phyloP scores from a whole-genome alignment of 2,888 invertebrate species.

The Spilarctia lutea region DNA sequence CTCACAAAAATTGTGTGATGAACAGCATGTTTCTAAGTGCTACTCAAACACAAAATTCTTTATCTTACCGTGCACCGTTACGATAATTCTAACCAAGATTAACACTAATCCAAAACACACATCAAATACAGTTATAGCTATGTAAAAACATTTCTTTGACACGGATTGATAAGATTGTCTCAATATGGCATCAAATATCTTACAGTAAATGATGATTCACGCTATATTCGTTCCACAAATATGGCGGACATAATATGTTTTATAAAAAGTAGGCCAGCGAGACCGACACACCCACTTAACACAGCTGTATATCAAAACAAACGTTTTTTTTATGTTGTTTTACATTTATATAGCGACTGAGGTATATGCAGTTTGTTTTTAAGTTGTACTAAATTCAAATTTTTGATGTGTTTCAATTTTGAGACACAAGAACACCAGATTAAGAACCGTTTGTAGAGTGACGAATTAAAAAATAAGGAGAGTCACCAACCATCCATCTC shows the following conservation, averaged over 20 bases:
- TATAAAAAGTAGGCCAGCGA: conserved; percentile 27
- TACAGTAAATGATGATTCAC: conserved; percentile 2
- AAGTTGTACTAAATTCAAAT: background rate
- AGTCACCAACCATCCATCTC: too few species aligned
- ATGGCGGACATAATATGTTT: conserved; percentile 32
- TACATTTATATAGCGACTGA: background rate
- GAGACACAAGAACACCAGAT: too few species aligned
- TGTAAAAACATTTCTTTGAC: background rate
- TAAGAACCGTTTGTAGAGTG: too few species aligned
- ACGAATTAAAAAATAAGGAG: too few species aligned
- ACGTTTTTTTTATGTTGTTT: background rate
- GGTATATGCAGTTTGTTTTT: background rate
- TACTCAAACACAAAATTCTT: background rate
- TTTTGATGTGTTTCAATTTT: too few species aligned
- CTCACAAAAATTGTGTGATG: too few species aligned
- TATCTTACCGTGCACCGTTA: background rate
- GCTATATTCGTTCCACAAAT: conserved; percentile 24
- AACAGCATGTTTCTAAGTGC: background rate
- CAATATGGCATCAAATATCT: conserved; percentile 14
- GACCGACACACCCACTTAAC: conserved; percentile 29
- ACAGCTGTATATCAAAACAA: conserved; percentile 14
- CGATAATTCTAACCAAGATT: background rate
- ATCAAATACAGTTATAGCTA: background rate
- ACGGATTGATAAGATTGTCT: conserved; percentile 7
- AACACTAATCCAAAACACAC: background rate